A percentile compares a stretch with the other conserved stretches of the same genome.
These are phyloP conservation scores for Conus betulinus DNA, from an alignment of 1,140 invertebrate genomes.

Conservation along the genomic window DNA sequence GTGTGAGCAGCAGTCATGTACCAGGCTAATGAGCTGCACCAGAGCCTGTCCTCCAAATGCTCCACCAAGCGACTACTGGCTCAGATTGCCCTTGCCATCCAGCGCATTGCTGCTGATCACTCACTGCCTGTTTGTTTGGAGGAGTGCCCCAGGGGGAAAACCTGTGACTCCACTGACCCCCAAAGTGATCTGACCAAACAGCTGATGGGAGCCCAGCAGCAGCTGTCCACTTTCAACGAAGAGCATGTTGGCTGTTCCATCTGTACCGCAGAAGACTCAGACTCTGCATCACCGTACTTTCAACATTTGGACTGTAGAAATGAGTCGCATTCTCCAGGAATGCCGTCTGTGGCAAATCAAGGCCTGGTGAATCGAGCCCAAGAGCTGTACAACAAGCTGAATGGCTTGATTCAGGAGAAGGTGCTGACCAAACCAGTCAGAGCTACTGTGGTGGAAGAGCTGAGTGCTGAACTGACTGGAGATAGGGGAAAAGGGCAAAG, in stretches of 20 bases:
- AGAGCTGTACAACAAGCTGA: not conserved
- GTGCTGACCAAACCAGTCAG: not conserved
- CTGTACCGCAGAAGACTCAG: not conserved
- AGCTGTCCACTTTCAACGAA: not conserved
- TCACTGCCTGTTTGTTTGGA: not conserved
- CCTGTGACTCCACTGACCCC: not conserved
- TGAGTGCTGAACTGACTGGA: not conserved
- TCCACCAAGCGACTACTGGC: not conserved
- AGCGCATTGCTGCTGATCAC: not conserved
- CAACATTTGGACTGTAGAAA: not conserved
- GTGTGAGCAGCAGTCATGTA: not conserved
- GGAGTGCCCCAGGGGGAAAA: not conserved
- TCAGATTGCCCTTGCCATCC: not conserved
- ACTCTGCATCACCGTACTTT: not conserved
- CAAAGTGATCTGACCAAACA: not conserved
- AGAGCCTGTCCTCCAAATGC: not conserved
- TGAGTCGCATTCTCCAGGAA: not conserved
- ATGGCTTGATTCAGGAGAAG: not conserved
- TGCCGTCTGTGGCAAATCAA: conserved; percentile 1
- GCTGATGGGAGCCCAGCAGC: not conserved
- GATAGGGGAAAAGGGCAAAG: not conserved
- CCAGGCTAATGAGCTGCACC: not conserved
- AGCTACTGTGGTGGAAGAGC: not conserved
- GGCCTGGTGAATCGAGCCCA: conserved; percentile 3
- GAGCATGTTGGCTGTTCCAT: not conserved